These are phyloP conservation scores for Leptinotarsa undecemlineata DNA, from an alignment of 1,140 invertebrate species.

Conservation along the genomic window DNA sequence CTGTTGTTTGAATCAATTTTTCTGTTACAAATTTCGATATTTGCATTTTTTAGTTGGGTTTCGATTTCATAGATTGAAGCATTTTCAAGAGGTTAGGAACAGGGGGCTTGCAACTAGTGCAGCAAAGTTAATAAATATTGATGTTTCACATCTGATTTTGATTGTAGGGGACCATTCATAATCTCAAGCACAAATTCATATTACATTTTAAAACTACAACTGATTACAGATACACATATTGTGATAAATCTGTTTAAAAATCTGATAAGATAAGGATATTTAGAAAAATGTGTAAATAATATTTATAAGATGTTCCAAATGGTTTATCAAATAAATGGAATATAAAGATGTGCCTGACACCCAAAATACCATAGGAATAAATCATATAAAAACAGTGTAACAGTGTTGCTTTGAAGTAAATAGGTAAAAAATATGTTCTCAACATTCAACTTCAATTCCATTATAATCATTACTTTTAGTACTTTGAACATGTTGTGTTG, in stretches of 20 bases:
- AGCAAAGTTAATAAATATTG: constrained; percentile 7
- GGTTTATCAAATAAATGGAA: not conserved
- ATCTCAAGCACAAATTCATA: not conserved
- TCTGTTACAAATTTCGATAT: too few relatives aligned
- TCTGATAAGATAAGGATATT: too few relatives aligned
- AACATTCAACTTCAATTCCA: not conserved
- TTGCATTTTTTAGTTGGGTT: too few relatives aligned
- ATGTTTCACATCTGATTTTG: not conserved
- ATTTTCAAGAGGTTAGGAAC: not conserved
- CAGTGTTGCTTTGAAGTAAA: constrained; percentile 9
- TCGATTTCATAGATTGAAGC: not conserved
- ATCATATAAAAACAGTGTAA: not conserved
- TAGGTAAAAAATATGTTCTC: not conserved
- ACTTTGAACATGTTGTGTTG: constrained; percentile 40
- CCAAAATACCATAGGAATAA: not conserved
- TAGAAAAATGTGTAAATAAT: not conserved
- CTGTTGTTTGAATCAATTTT: too few relatives aligned
- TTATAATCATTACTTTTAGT: constrained; percentile 14
- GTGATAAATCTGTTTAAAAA: too few relatives aligned
- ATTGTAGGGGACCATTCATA: not conserved
- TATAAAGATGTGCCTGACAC: not conserved
- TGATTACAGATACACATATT: too few relatives aligned
- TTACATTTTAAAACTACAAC: not conserved
- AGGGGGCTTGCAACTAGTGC: constrained; percentile 22
- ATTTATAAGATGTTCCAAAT: not conserved